Evolutionary conservation across 2,888 invertebrate genomes (phyloP).

Genomic region (Pollenia griseotomentosa): DNA sequence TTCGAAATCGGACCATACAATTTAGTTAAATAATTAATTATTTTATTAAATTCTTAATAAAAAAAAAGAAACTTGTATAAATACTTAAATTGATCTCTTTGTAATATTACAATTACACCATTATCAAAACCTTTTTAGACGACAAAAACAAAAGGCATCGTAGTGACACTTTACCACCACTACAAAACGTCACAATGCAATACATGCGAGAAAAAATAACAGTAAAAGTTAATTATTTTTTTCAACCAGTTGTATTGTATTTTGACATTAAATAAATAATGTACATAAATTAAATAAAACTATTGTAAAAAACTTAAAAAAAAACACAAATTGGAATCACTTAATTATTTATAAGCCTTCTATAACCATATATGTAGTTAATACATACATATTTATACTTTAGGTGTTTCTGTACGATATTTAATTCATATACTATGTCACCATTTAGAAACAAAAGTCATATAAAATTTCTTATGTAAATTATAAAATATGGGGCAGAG

Average conservation of each 20-base stretch:
- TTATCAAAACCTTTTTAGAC: constrained; percentile 22
- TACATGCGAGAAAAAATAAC: constrained; percentile 10
- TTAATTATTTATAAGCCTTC: constrained; percentile 36
- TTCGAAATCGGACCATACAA: constrained; percentile 17
- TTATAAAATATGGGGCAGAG: constrained; percentile 64
- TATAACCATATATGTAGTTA: not conserved
- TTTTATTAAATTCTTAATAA: constrained; percentile 7
- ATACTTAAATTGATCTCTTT: constrained; percentile 75
- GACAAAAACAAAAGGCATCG: not conserved
- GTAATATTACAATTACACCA: constrained; percentile 70
- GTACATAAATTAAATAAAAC: constrained; percentile 65
- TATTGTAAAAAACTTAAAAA: constrained; percentile 76
- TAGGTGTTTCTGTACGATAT: constrained; percentile 5
- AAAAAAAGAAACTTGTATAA: constrained; percentile 31
- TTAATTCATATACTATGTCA: constrained; percentile 21
- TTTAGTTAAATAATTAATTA: constrained; percentile 30
- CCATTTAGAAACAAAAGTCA: constrained; percentile 7
- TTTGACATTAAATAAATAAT: constrained; percentile 61
- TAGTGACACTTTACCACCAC: not conserved
- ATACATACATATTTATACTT: not conserved
- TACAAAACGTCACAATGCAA: constrained; percentile 29
- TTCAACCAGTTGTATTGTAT: constrained; percentile 42
- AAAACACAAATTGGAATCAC: constrained; percentile 62
- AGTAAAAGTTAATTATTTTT: not conserved
- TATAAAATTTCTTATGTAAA: not conserved